Conservation (phyloP, 2,113 vertebrate species). For the Perca flavescens region DNA sequence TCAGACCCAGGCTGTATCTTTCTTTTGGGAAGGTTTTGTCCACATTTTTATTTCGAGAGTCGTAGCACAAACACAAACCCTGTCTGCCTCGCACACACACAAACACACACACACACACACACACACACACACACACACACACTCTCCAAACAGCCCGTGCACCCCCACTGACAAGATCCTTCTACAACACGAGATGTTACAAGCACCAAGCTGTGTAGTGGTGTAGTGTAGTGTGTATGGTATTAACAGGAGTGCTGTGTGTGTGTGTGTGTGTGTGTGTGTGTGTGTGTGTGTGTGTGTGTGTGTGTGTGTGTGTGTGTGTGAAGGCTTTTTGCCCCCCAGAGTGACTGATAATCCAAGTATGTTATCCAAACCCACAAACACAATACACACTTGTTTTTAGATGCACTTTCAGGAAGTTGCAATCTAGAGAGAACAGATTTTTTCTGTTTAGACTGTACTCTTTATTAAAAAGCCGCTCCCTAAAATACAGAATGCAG, state of each 20-base stretch:
- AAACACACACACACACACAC: slow-evolving; percentile 1
- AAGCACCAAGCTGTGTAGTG: slow-evolving; percentile 37
- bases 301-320: background rate
- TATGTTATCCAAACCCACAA: background rate
- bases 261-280: slow-evolving; percentile 24
- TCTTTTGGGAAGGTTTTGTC: slow-evolving; percentile 21
- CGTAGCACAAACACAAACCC: background rate
- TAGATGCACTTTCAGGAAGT: background rate
- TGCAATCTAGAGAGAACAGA: background rate
- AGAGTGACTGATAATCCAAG: slow-evolving; percentile 38
- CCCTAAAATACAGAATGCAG: background rate
- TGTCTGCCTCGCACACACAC: background rate
- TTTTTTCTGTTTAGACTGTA: background rate
- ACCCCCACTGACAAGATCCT: background rate
- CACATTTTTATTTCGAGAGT: background rate
- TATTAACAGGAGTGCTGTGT: slow-evolving; percentile 33
- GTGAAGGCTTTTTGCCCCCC: no score
- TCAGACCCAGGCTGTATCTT: slow-evolving; percentile 12
- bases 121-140: background rate
- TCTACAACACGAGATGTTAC: slow-evolving; percentile 44
- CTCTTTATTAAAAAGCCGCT: background rate
- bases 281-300: slow-evolving; percentile 29
- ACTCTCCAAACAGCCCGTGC: slow-evolving; percentile 18
- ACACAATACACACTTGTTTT: background rate
- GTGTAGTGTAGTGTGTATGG: no score